Base-by-base conservation (phyloP, 2,888 invertebrate species). In the Perdita meconis region DNA sequence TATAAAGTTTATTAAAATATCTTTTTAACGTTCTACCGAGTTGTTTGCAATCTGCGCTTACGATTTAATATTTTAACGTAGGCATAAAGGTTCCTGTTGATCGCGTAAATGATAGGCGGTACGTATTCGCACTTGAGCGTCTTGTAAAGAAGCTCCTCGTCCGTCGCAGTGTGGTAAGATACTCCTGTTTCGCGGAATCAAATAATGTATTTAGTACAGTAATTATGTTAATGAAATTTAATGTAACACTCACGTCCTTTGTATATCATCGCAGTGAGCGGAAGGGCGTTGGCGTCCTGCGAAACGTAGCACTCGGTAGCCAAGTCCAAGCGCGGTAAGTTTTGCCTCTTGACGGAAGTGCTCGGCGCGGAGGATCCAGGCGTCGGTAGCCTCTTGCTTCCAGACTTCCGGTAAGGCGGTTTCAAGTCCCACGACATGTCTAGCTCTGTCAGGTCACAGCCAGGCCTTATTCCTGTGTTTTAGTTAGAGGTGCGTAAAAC, bases 361-460 rank as follows among this genome's bases (percentile, higher is more conserved):
- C 87, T 84, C 1, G 87, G 79, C 36, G 83, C 81, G 1, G 88
- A 85, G 30, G 89, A 80, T 26, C 89, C 90, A 3, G 89, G 84
- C n/a, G 83, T 83, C 2, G 88, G 78, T 50, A 79, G 68, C 73
- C 92, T 85, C 80, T 93, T 93, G 44, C 70, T 89, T 36, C 89
- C 89, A 3, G 89, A 83, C 61, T 93, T 92, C 44, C 92, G 88
- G 83, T 87, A 86, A 4, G 90, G 87, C 78, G 93, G 93, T 80
- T 93, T 93, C 80, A 92, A 88, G 84, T 93, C 93, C 94, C 94
- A 94, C 89, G 94, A 94, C 88, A 94, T 95, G 90, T 96, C 96
- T 82, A 96, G 93, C 91, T 96, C 96, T 71, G 96, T 96, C 87
- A 97, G 93, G 93, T 97, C 97, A 89, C 97, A 97, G 80, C 97